Percentiles rank a stretch among this genome's conserved stretches.
Conservation (phyloP, 1,140 invertebrate genomes). For the Drosophila yakuba region DNA sequence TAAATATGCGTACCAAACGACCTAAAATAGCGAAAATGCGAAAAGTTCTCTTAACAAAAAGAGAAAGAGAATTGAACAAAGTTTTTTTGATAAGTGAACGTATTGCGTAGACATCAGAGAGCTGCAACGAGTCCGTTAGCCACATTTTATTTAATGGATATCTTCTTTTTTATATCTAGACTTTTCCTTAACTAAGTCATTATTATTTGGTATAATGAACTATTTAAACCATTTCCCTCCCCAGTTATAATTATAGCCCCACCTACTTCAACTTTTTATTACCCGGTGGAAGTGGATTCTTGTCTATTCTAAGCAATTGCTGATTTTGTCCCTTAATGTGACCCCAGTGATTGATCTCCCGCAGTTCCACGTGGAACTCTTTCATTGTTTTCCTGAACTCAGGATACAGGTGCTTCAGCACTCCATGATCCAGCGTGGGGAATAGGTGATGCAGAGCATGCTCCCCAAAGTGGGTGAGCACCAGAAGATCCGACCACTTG, state of each 20-base stretch:
- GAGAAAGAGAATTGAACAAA: too few relatives aligned
- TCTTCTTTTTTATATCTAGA: background rate
- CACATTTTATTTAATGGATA: background rate
- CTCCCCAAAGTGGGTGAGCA: slow-evolving; percentile 90
- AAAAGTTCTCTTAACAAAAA: background rate
- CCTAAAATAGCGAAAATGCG: slow-evolving; percentile 11
- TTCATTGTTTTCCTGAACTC: slow-evolving; percentile 88
- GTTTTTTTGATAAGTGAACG: too few relatives aligned
- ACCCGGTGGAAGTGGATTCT: slow-evolving; percentile 81
- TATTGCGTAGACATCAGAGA: too few relatives aligned
- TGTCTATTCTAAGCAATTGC: slow-evolving; percentile 86
- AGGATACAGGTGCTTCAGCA: slow-evolving; percentile 88
- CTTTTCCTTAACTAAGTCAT: too few relatives aligned
- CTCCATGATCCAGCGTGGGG: slow-evolving; percentile 91
- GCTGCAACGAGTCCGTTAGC: too few relatives aligned
- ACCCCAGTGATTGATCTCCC: slow-evolving; percentile 86
- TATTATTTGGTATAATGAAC: too few relatives aligned
- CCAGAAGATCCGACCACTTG: slow-evolving; percentile 88
- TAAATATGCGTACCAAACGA: slow-evolving; percentile 3
- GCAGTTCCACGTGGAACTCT: slow-evolving; percentile 88
- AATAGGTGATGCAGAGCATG: slow-evolving; percentile 93
- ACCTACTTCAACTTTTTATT: slow-evolving; percentile 48
- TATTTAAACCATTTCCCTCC: background rate
- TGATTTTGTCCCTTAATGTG: slow-evolving; percentile 89
- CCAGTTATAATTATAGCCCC: background rate